Percentiles rank a stretch among this genome's conserved stretches.
These are phyloP conservation scores for Zaprionus lachaisei DNA, from an alignment of 1,140 invertebrate genomes.

Conservation along the genomic window DNA sequence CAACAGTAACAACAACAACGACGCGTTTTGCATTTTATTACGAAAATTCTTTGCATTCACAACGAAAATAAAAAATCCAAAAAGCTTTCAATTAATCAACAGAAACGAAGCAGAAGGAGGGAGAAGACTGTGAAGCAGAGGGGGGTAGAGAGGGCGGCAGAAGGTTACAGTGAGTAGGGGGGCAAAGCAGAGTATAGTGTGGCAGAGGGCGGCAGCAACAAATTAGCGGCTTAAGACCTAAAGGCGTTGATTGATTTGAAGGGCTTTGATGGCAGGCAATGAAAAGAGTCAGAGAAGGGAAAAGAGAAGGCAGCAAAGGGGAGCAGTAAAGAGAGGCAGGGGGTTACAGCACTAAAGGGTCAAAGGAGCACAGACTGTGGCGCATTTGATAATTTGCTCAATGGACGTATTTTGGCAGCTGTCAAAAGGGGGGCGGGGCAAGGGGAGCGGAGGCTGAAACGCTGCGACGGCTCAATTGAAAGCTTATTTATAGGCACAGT, in stretches of 20 bases:
- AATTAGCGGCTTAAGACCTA: constrained; percentile 67
- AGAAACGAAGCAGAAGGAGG: neutral
- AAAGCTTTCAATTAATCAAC: constrained; percentile 52
- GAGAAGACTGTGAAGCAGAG: too few species aligned
- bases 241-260: constrained; percentile 75
- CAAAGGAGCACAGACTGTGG: neutral
- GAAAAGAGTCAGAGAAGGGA: constrained; percentile 13
- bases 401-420: constrained; percentile 50
- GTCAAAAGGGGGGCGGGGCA: constrained; percentile 17
- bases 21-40: constrained; percentile 61
- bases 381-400: constrained; percentile 44
- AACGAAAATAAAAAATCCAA: constrained; percentile 34
- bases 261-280: constrained; percentile 41
- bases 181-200: neutral
- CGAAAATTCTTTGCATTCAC: constrained; percentile 50
- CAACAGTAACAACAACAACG: constrained; percentile 30
- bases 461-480: constrained; percentile 42
- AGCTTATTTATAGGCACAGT: constrained; percentile 46
- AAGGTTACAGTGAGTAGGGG: neutral
- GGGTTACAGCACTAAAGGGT: too few species aligned
- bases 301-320: neutral
- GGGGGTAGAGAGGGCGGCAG: neutral
- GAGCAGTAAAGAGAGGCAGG: neutral
- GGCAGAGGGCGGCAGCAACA: constrained; percentile 30
- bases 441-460: neutral